Evolutionary conservation across 2,888 invertebrate species (phyloP), one percentile per base, ranked within the genome.

Genomic region (Heptascelio sp.): DNA sequence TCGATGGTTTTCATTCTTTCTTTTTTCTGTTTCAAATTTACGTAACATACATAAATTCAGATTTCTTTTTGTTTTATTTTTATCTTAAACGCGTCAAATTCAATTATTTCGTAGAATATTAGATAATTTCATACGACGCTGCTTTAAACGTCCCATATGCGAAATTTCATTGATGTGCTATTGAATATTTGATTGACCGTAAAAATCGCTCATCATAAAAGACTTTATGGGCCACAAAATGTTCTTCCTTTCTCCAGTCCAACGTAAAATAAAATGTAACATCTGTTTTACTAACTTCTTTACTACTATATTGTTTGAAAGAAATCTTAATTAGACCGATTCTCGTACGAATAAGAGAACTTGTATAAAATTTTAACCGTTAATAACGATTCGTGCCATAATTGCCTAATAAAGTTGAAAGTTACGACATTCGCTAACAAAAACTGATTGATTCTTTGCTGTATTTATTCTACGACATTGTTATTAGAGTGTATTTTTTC

Each of bases 281-380:
- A 49, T 71, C 34, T 60, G 51, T 60, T 71, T 71, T 49, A 71
- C 37, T 60, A 60, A 37, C 71, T 60, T 60, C 37, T 71, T 71
- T 26, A 60, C 49, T 34, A 51, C 51, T 59, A 51, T 51, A 60
- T 60, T 23, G 43, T 60, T 23, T 34, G 30, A 71, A 34, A 51
- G 37, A 71, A 70, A 70, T 57, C 57, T 57, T 57, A 70, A 70
- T 70, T 70, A 70, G 57, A 70, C 55, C 40, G 26, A 57, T 70
- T 57, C 67, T 57, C 43, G 17, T 34, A 19, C 65, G n/a, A 25
- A 6, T 26, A 51, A 46, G 30, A 11, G 25, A 57, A 57, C 70
- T 40, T 57, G 34, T 70, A 34, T 43, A 30, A 37, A 57, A 70
- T 55, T 55, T 57, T 26, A 8, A 26, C 26, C 46, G 55, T 68